Percentiles rank a stretch among this genome's conserved stretches.
These are phyloP conservation scores for Chiridota heheva DNA, from an alignment of 35 echinoderm and acorn worm genomes.

Conservation along the genomic window DNA sequence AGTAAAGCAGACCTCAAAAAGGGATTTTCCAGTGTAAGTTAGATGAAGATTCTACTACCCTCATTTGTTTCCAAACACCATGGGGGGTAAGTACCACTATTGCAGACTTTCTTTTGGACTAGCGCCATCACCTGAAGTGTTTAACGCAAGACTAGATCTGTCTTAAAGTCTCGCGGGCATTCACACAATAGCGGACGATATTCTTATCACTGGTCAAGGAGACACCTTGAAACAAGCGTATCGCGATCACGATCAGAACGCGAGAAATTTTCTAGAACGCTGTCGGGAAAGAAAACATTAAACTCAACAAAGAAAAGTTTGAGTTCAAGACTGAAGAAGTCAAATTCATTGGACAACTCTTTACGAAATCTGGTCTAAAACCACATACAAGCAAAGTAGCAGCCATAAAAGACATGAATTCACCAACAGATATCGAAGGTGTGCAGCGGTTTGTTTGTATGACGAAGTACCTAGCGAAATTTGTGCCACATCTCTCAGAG, in stretches of 20 bases:
- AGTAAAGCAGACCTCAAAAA: conserved; percentile 55
- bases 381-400: conserved; percentile 45
- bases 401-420: conserved; percentile 44
- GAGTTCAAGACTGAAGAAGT: conserved; percentile 49
- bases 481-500: conserved; percentile 39
- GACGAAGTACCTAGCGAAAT: conserved; percentile 66
- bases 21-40: conserved; percentile 64
- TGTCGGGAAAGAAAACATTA: conserved; percentile 48
- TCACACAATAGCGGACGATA: conserved; percentile 58
- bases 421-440: conserved; percentile 20
- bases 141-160: conserved; percentile 54
- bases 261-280: conserved; percentile 22
- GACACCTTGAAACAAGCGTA: conserved; percentile 48
- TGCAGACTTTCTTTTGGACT: conserved; percentile 55
- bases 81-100: conserved; percentile 45
- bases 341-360: conserved; percentile 42
- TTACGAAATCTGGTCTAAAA: conserved; percentile 32
- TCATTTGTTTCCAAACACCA: conserved; percentile 49
- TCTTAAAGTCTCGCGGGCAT: conserved; percentile 50
- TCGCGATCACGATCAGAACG: conserved; percentile 65
- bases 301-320: conserved; percentile 58
- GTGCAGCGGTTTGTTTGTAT: conserved; percentile 60
- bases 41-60: conserved; percentile 50
- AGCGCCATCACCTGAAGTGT: conserved; percentile 47
- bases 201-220: conserved; percentile 55